Conservation (phyloP, 2,888 invertebrate genomes). For the Protula sp. region DNA sequence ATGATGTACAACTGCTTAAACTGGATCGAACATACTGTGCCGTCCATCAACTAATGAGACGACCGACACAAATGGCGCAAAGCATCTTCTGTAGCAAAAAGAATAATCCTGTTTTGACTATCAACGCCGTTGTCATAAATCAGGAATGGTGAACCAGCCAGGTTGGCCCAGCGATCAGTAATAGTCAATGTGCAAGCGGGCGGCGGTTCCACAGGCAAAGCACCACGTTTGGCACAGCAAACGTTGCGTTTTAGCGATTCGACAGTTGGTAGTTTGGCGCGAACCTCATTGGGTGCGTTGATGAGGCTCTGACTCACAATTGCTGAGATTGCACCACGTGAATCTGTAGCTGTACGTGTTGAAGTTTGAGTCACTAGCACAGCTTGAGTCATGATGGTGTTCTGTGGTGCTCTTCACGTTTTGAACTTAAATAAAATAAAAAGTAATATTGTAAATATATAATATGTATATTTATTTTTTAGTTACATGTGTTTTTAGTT, state of each 20-base stretch:
- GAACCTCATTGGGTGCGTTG: background rate
- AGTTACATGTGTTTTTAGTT: too few species aligned
- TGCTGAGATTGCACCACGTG: too few species aligned
- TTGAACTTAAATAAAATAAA: too few species aligned
- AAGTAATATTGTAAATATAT: too few species aligned
- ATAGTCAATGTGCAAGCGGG: background rate
- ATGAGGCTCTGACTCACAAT: too few species aligned
- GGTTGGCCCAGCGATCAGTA: background rate
- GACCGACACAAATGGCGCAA: background rate
- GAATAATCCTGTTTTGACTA: background rate
- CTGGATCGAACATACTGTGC: background rate
- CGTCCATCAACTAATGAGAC: background rate
- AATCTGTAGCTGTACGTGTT: too few species aligned
- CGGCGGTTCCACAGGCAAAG: background rate
- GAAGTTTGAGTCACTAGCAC: too few species aligned
- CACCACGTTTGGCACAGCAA: background rate
- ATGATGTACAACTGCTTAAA: background rate
- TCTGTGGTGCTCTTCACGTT: too few species aligned
- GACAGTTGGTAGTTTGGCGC: background rate
- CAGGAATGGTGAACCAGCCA: background rate
- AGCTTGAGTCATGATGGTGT: too few species aligned
- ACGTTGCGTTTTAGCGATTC: background rate
- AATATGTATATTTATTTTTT: too few species aligned
- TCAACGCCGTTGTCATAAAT: background rate
- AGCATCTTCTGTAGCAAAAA: background rate